These are phyloP conservation scores for Sparidentex hasta DNA, from an alignment of 2,797 vertebrate species.

Conservation along the genomic window DNA sequence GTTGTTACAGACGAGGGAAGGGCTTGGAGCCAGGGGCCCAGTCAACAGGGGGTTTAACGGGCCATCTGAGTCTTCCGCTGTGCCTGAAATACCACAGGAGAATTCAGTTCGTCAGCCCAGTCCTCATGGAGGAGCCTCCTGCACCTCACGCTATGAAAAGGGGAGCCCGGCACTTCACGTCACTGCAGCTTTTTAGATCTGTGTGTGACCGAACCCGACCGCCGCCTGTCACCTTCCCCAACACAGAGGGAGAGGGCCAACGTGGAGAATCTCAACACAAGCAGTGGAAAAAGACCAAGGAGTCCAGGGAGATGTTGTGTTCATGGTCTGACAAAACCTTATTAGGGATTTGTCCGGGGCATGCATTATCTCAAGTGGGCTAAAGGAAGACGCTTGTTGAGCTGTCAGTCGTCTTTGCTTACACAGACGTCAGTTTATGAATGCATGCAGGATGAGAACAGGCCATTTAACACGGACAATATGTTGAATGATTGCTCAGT, in stretches of 20 bases:
- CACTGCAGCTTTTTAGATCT: conserved; percentile 11
- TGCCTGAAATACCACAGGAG: conserved; percentile 44
- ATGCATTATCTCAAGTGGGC: too few species aligned
- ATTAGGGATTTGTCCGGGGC: neutral
- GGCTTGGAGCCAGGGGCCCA: neutral
- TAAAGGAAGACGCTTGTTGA: too few species aligned
- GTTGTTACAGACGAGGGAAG: conserved; percentile 22
- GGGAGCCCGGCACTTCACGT: conserved; percentile 33
- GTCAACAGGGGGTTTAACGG: conserved; percentile 30
- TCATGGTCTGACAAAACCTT: conserved; percentile 21
- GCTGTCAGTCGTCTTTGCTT: too few species aligned
- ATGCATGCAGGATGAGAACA: neutral
- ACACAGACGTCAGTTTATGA: neutral
- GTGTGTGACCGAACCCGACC: conserved; percentile 52
- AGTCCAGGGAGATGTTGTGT: neutral
- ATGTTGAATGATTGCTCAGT: neutral
- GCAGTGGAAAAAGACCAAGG: neutral
- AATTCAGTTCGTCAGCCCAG: conserved; percentile 41
- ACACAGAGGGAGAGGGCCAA: neutral
- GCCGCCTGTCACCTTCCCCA: conserved; percentile 34
- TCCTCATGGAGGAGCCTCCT: conserved; percentile 21
- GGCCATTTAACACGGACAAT: neutral
- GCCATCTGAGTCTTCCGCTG: conserved; percentile 42
- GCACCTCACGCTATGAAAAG: conserved; percentile 57
- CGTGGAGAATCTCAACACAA: neutral